Evolutionary conservation across 2,888 invertebrate species (phyloP).

Genomic region (Caenorhabditis sp.): DNA sequence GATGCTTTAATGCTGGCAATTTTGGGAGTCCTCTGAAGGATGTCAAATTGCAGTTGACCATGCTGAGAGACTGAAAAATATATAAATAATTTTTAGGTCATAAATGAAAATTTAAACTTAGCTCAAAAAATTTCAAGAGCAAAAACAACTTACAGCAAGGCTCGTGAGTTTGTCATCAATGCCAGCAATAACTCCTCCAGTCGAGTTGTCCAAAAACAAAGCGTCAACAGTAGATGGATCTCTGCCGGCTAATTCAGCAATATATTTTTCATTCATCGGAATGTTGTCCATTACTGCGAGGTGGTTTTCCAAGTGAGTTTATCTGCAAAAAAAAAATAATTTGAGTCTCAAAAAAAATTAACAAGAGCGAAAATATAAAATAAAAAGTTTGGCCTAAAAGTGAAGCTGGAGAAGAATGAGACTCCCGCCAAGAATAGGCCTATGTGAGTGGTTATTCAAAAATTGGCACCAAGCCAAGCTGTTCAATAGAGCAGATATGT

Average conservation of each 20-base stretch:
- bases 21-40: conserved; percentile 85
- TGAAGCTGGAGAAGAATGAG: too few species aligned
- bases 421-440: conserved; percentile 2
- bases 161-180: conserved; percentile 90
- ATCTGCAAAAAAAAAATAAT: too few species aligned
- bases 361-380: too few species aligned
- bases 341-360: too few species aligned
- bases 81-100: too few species aligned
- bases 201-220: conserved; percentile 84
- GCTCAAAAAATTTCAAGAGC: too few species aligned
- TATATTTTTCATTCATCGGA: conserved; percentile 91
- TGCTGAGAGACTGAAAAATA: conserved; percentile 79
- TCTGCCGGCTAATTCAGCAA: conserved; percentile 90
- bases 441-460: neutral
- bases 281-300: too few species aligned
- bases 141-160: conserved; percentile 76
- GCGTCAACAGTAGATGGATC: conserved; percentile 84
- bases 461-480: neutral
- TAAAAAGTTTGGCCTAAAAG: too few species aligned
- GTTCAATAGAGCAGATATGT: neutral
- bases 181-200: conserved; percentile 86
- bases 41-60: conserved; percentile 94
- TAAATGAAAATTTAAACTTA: too few species aligned
- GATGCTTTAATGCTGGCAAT: conserved; percentile 88
- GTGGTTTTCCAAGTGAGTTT: too few species aligned